These are phyloP conservation scores for Chaenodraco wilsoni DNA, from an alignment of 2,797 vertebrate species.

Conservation along the genomic window DNA sequence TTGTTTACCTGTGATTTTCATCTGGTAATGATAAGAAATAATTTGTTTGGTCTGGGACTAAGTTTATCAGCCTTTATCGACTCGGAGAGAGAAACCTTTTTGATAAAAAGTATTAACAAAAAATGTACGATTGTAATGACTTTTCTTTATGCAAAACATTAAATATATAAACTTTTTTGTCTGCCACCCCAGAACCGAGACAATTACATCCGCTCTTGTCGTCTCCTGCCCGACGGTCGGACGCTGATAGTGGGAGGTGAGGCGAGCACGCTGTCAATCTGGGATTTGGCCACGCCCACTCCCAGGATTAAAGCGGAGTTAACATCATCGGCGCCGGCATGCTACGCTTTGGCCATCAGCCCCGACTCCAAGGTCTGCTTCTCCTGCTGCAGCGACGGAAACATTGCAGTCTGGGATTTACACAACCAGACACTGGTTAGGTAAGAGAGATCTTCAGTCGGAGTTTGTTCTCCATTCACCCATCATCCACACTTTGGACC, in stretches of 20 bases:
- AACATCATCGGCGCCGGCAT: constrained; percentile 94
- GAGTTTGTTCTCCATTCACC: constrained; percentile 2
- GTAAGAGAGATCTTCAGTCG: constrained; percentile 73
- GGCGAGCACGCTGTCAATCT: constrained; percentile 96
- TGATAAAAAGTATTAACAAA: too few relatives aligned
- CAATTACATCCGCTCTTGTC: constrained; percentile 98
- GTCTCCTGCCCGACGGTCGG: constrained; percentile 94
- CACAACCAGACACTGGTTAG: constrained; percentile 97
- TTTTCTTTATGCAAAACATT: background rate
- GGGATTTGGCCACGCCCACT: constrained; percentile 96
- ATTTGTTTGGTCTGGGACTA: too few relatives aligned
- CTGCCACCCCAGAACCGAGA: constrained; percentile 88
- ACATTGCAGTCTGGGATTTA: constrained; percentile 97
- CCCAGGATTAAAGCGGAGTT: constrained; percentile 97
- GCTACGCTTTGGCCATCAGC: constrained; percentile 96
- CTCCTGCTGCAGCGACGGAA: constrained; percentile 96
- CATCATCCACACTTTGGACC: background rate
- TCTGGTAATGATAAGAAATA: too few relatives aligned
- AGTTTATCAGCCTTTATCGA: too few relatives aligned
- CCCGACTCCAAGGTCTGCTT: constrained; percentile 98
- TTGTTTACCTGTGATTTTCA: too few relatives aligned
- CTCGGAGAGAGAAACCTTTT: too few relatives aligned
- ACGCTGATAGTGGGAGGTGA: constrained; percentile 95
- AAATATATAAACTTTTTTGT: background rate
- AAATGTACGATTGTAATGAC: too few relatives aligned